Evolutionary conservation across 2,888 invertebrate genomes (phyloP), one percentile per base, ranked within the genome.

Genomic region (Hedychridium roseum): DNA sequence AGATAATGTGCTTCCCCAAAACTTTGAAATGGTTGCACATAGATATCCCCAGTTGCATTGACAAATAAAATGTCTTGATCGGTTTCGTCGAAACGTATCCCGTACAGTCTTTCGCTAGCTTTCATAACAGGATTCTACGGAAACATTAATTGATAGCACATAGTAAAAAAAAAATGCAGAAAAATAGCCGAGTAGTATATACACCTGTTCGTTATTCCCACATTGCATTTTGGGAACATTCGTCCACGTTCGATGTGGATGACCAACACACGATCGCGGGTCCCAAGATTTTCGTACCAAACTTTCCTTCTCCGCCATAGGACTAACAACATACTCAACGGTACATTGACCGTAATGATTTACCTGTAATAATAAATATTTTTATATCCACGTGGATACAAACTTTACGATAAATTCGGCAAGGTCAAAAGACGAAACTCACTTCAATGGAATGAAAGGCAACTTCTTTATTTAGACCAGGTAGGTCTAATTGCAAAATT

Each of bases 401-500:
- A n/a, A n/a, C n/a, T n/a, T n/a, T n/a, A n/a, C n/a, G n/a, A n/a
- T n/a, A n/a, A n/a, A n/a, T n/a, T n/a, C n/a, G n/a, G n/a, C n/a
- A n/a, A n/a, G n/a, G n/a, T n/a, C n/a, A n/a, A n/a, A n/a, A n/a
- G n/a, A n/a, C n/a, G n/a, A n/a, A n/a, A n/a, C n/a, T 71, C 56
- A 75, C 77, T 61, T 78, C 78, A 7, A 43, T 46, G 2, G 78
- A 71, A 46, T 72, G 66, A 49, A 76, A 78, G 5, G 76, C 77
- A 28, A 61, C 57, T 50, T 71, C 56, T 2, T 66, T 66, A 15
- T 70, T 61, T 44, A 77, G 56, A 43, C 45, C 60, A 6, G 43
- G 32, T n/a, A 76, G 57, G 56, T 86, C 85, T 20, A 88, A 73
- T 64, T 88, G 88, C 20, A 88, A 81, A 54, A 85, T 85, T 11